Evolutionary conservation across 2,113 vertebrate genomes (phyloP).

Genomic region (Eleginops maclovinus): DNA sequence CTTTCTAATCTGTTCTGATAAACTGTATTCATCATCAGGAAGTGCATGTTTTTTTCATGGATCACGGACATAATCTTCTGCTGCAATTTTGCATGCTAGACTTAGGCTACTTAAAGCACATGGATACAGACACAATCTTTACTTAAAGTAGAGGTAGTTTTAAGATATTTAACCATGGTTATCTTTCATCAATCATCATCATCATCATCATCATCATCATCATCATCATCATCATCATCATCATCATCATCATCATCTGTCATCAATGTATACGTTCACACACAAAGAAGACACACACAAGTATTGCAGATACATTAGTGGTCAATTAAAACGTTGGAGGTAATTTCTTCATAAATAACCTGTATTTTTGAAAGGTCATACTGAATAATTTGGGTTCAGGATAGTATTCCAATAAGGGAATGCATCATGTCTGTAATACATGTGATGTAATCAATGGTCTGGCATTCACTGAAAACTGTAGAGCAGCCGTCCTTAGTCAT

Average conservation of each 20-base stretch:
- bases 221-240: no score
- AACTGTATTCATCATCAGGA: not conserved
- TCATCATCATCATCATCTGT: no score
- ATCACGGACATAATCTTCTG: not conserved
- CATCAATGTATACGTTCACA: not conserved
- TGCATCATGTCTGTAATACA: slow-evolving; percentile 33
- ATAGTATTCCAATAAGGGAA: slow-evolving; percentile 41
- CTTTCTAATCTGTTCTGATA: not conserved
- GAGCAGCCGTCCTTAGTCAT: slow-evolving; percentile 28
- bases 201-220: no score
- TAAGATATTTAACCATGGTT: no score
- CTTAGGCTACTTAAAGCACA: not conserved
- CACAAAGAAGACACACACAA: not conserved
- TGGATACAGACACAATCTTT: slow-evolving; percentile 5
- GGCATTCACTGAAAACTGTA: slow-evolving; percentile 22
- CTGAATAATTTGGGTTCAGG: slow-evolving; percentile 14
- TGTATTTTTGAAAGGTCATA: slow-evolving; percentile 2
- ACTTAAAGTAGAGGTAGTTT: slow-evolving; percentile 20
- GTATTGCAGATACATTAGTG: not conserved
- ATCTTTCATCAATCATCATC: no score
- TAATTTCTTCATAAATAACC: not conserved
- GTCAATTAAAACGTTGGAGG: not conserved
- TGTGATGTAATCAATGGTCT: slow-evolving; percentile 24
- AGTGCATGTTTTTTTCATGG: not conserved
- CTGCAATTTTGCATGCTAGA: not conserved